phyloP scores from a whole-genome alignment of 2,113 vertebrate genomes.

The Geococcyx californianus region DNA sequence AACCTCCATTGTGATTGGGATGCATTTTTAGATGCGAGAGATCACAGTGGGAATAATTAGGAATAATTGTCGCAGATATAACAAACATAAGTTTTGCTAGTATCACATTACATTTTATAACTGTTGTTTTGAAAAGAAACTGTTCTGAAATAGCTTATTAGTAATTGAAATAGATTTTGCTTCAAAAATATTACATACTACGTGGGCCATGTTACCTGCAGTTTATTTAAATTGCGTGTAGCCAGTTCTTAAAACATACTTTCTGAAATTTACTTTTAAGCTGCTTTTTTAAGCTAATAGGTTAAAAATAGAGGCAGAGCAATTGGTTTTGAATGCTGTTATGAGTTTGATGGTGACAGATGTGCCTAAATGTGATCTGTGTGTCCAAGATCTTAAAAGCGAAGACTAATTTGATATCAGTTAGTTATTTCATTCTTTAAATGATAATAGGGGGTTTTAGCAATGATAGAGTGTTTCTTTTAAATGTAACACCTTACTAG shows the following conservation, averaged over 20 bases:
- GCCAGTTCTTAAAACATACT: background rate
- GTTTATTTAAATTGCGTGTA: background rate
- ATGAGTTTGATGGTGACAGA: background rate
- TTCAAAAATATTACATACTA: background rate
- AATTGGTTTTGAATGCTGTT: background rate
- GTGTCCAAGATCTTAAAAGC: background rate
- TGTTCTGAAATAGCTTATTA: background rate
- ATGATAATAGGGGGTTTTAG: background rate
- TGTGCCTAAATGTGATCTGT: background rate
- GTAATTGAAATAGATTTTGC: background rate
- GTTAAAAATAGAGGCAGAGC: background rate
- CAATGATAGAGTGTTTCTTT: background rate
- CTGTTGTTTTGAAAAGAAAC: background rate
- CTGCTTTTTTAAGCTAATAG: background rate
- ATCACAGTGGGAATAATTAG: background rate
- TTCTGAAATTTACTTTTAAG: background rate
- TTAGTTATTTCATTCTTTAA: background rate
- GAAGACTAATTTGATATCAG: background rate
- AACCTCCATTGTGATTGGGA: background rate
- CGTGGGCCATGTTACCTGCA: fast-evolving
- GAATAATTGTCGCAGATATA: background rate
- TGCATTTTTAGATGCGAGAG: background rate
- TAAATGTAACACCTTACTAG: background rate
- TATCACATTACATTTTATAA: background rate
- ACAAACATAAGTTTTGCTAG: background rate